Evolutionary conservation across 1,140 invertebrate genomes (phyloP).

Genomic region (Drosophila dunni): DNA sequence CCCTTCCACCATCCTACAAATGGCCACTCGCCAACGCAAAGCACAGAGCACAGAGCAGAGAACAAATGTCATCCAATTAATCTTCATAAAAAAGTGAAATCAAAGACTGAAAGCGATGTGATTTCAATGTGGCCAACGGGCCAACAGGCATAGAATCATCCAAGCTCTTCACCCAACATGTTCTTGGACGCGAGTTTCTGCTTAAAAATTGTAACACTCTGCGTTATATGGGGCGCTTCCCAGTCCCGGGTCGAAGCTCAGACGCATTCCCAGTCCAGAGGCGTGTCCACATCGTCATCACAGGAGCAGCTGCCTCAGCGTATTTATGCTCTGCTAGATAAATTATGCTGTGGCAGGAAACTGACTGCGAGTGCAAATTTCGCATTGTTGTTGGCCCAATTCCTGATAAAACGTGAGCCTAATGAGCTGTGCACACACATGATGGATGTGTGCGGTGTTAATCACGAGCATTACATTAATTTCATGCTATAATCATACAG

Average conservation of each 20-base stretch:
- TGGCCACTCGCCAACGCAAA: constrained; percentile 20
- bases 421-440: constrained; percentile 50
- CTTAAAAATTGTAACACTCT: constrained; percentile 49
- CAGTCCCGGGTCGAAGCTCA: constrained; percentile 1
- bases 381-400: constrained; percentile 63
- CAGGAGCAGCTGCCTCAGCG: constrained; percentile 57
- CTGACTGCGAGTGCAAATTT: constrained; percentile 66
- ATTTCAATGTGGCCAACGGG: constrained; percentile 52
- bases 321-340: constrained; percentile 57
- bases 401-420: constrained; percentile 77
- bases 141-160: constrained; percentile 47
- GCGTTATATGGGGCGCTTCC: constrained; percentile 31
- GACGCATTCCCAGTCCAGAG: background rate
- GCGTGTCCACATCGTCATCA: constrained; percentile 4
- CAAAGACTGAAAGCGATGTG: constrained; percentile 67
- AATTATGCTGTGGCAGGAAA: constrained; percentile 41
- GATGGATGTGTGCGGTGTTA: constrained; percentile 38
- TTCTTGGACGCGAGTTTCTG: constrained; percentile 45
- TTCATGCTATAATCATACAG: constrained; percentile 43
- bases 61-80: constrained; percentile 72
- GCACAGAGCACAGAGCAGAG: constrained; percentile 14
- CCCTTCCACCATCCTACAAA: background rate
- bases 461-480: constrained; percentile 44
- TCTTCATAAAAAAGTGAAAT: constrained; percentile 76
- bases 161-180: constrained; percentile 58